Conservation (phyloP, 2,888 invertebrate genomes). For the Sycophila texana region DNA sequence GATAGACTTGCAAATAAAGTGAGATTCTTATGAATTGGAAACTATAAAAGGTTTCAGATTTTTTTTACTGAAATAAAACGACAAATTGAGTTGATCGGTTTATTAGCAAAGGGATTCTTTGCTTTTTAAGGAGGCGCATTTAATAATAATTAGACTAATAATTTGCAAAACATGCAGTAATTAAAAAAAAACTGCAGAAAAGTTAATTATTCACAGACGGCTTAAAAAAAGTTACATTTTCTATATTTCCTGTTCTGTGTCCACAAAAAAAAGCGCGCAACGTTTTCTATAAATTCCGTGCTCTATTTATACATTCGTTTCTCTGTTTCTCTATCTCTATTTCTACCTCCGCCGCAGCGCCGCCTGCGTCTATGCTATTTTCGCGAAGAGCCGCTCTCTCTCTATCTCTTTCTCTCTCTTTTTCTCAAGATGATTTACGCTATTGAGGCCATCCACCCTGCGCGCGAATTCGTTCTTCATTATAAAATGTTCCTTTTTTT, state of each 20-base stretch:
- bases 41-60: no score
- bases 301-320: constrained; percentile 33
- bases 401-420: no score
- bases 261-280: constrained; percentile 3
- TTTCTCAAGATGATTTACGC: constrained; percentile 53
- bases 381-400: constrained; percentile 64
- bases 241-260: neutral
- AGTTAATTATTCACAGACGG: neutral
- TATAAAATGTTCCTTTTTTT: neutral
- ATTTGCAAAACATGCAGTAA: no score
- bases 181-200: no score
- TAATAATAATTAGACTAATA: no score
- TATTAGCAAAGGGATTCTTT: no score
- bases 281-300: constrained; percentile 25
- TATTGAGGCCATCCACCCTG: constrained; percentile 64
- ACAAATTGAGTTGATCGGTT: no score
- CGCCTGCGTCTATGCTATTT: constrained; percentile 64
- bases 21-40: no score
- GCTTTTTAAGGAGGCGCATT: no score
- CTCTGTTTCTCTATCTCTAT: constrained; percentile 13
- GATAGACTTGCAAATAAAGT: no score
- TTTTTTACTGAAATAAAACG: no score
- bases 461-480: constrained; percentile 39
- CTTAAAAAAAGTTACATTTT: neutral
- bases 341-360: constrained; percentile 52